Evolutionary conservation across 2,113 vertebrate genomes (phyloP).

Genomic region (Lasiurus borealis): DNA sequence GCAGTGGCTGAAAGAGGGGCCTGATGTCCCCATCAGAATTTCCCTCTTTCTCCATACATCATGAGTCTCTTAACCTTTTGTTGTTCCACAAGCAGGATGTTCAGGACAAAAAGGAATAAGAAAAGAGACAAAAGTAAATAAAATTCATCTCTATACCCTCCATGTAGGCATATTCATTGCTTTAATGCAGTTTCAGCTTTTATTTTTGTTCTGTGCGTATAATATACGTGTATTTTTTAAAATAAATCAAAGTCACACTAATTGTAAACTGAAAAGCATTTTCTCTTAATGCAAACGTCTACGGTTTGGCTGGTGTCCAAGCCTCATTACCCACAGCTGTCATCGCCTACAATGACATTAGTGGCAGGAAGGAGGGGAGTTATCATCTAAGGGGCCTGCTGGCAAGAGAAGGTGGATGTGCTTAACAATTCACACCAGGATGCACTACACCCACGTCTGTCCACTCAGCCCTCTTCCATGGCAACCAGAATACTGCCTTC

Average conservation of each 20-base stretch:
- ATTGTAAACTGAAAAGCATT: constrained; percentile 13
- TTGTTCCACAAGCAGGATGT: neutral
- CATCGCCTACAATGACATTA: neutral
- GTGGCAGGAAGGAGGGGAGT: neutral
- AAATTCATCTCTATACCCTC: neutral
- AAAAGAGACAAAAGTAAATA: neutral
- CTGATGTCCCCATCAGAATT: constrained; percentile 29
- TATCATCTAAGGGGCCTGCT: neutral
- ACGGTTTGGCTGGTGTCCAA: constrained; percentile 39
- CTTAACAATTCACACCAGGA: constrained; percentile 43
- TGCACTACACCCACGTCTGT: constrained; percentile 27
- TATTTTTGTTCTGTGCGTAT: neutral
- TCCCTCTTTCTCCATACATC: neutral
- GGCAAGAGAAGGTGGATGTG: constrained; percentile 3
- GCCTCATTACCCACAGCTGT: constrained; percentile 1
- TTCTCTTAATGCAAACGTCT: constrained; percentile 13
- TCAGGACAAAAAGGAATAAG: neutral
- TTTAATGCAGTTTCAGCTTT: neutral
- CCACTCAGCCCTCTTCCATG: constrained; percentile 55
- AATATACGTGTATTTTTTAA: neutral
- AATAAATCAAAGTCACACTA: constrained; percentile 28
- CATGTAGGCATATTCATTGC: neutral
- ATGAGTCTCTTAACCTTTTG: constrained; percentile 63
- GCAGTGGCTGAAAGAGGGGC: constrained; percentile 26
- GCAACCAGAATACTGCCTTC: constrained; percentile 59